Conservation (phyloP, 1,140 invertebrate genomes). For the Lineus longissimus region DNA sequence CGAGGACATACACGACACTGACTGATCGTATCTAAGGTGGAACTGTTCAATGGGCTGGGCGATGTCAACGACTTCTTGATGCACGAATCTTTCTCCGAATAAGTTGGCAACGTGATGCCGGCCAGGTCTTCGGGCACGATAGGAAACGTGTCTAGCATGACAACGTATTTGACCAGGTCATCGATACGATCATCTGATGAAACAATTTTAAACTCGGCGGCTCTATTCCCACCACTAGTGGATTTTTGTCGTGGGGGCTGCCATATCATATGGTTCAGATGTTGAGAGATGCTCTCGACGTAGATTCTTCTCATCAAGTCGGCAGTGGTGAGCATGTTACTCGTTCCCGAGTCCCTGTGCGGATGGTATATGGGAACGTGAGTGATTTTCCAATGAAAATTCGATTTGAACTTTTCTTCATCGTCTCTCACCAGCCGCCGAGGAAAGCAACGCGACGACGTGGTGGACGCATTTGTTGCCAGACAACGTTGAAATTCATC, state of each 20-base stretch:
- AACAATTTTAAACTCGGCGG: not conserved
- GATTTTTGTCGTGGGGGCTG: not conserved
- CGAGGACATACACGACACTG: not conserved
- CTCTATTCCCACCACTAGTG: not conserved
- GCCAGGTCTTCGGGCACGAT: slow-evolving; percentile 1
- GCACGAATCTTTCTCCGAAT: not conserved
- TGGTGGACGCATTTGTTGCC: too few relatives aligned
- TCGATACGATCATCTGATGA: not conserved
- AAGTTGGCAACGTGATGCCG: not conserved
- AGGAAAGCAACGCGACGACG: too few relatives aligned
- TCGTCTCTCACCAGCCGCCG: too few relatives aligned
- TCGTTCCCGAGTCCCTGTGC: not conserved
- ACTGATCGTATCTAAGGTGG: not conserved
- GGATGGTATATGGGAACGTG: not conserved
- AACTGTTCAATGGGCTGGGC: not conserved
- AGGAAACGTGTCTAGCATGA: not conserved
- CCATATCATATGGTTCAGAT: not conserved
- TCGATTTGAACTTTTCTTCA: not conserved
- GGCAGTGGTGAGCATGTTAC: not conserved
- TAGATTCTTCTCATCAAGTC: not conserved
- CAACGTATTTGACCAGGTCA: not conserved
- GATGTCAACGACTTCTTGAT: not conserved
- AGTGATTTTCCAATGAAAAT: not conserved
- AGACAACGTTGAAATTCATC: not conserved
- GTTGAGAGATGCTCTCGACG: not conserved